Evolutionary conservation across 2,113 vertebrate genomes (phyloP), one percentile per base, ranked within the genome.

Genomic region (Rhadina sibilatrix): DNA sequence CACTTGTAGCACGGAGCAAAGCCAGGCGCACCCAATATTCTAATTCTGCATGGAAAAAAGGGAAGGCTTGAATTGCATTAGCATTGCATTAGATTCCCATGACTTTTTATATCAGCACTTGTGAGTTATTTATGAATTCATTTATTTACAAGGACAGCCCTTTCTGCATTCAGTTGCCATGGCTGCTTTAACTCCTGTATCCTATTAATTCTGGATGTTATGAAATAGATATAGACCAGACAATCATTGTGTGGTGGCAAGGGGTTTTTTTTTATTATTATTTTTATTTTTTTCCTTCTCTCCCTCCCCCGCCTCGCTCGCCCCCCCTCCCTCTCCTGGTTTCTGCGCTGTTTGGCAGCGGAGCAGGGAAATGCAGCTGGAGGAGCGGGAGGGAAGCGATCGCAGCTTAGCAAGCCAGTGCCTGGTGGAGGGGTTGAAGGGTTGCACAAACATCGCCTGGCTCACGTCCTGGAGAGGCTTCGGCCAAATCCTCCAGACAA

Each of bases 61-160:
- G 69, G 33, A 78, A 92, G 74, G 79, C 89, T 57, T 84, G 86
- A 65, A 83, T 97, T 74, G 84, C 87, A 82, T 97, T 95, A 95
- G 95, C 97, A 95, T 91, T 85, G 94, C 91, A 82, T 97, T 95
- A 94, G 94, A 89, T 95, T 82, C 93, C 96, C 40, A 30, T 52
- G 94, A 94, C 95, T 94, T 93, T 94, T 95, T 96, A 92, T 95
- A 83, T 91, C 87, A 94, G 95, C 97, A 87, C 95, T 96, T 94
- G 53, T 63, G 95, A 80, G 97, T 98, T 98, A 97, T 98, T 98
- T 97, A 98, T 98, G 97, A 97, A 97, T 97, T 97, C 96, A 97
- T 97, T 97, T 97, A 93, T 98, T 97, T 97, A 89, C 96, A 49
- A 61, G 97, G 97, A 97, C 97, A 95, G 90, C 97, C 94, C 92